These are phyloP conservation scores for Lipotes vexillifer DNA, from an alignment of 2,113 vertebrate species.

Conservation along the genomic window DNA sequence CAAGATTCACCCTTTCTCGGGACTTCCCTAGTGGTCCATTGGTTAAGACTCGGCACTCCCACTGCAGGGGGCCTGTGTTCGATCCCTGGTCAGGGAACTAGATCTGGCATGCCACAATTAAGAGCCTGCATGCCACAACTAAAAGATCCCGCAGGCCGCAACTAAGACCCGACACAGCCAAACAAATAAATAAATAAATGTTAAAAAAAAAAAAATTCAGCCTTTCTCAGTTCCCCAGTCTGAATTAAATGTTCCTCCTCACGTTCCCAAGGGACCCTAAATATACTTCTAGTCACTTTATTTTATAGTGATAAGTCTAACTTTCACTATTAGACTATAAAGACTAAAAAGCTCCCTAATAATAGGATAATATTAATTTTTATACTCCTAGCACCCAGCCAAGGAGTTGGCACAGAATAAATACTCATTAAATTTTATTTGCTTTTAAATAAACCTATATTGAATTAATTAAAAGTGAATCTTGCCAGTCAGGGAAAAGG, in stretches of 20 bases:
- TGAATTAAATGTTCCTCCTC: background rate
- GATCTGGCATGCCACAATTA: no score
- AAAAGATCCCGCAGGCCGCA: no score
- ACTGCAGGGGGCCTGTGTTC: no score
- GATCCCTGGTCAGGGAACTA: no score
- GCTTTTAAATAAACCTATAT: background rate
- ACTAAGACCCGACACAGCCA: no score
- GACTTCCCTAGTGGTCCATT: background rate
- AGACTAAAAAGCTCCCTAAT: background rate
- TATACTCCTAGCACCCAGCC: background rate
- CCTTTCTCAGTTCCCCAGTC: background rate
- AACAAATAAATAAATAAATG: no score
- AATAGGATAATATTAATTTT: background rate
- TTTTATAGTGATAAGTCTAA: background rate
- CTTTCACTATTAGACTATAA: background rate
- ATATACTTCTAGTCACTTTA: background rate
- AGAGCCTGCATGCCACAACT: no score
- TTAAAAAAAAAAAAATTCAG: background rate
- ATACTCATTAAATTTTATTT: background rate
- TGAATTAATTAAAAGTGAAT: background rate
- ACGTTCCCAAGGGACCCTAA: background rate
- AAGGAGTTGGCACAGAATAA: background rate
- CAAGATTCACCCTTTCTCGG: background rate
- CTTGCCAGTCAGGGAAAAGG: background rate
- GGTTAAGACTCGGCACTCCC: no score